Evolutionary conservation across 2,113 vertebrate species (phyloP).

Genomic region (Psammodynastes pulverulentus): DNA sequence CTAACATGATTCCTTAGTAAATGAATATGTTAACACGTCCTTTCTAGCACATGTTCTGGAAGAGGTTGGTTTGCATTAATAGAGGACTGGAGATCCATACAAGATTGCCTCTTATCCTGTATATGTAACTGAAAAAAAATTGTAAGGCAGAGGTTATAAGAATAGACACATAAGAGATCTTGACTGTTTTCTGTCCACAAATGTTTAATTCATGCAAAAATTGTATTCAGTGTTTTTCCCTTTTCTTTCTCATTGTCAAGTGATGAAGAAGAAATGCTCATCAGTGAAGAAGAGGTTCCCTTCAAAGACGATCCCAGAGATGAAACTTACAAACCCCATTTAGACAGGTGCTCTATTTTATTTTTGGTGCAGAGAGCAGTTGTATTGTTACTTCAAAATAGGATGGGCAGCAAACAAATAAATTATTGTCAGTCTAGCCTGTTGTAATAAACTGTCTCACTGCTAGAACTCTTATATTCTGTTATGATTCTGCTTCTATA

Average conservation of each 20-base stretch:
- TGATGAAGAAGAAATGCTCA: conserved; percentile 75
- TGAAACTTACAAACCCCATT: conserved; percentile 79
- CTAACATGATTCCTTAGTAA: background rate
- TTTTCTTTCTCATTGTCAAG: conserved; percentile 44
- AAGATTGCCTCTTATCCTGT: background rate
- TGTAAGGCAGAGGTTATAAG: background rate
- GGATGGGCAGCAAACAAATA: background rate
- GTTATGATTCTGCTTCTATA: background rate
- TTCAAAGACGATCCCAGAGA: conserved; percentile 86
- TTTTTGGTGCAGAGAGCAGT: background rate
- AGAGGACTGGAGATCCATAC: background rate
- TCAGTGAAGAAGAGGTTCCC: conserved; percentile 80
- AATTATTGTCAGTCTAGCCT: background rate
- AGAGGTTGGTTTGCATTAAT: background rate
- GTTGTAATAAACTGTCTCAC: background rate
- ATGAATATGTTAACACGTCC: background rate
- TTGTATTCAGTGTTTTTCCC: conserved; percentile 36
- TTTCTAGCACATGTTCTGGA: background rate
- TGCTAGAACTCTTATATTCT: background rate
- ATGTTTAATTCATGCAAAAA: background rate
- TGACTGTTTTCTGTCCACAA: background rate
- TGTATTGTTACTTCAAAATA: background rate
- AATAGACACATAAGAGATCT: no score
- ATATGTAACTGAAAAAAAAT: background rate
- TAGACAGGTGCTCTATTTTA: conserved; percentile 76